phyloP scores from a whole-genome alignment of 2,888 invertebrate genomes.

The Cyaniris semiargus region DNA sequence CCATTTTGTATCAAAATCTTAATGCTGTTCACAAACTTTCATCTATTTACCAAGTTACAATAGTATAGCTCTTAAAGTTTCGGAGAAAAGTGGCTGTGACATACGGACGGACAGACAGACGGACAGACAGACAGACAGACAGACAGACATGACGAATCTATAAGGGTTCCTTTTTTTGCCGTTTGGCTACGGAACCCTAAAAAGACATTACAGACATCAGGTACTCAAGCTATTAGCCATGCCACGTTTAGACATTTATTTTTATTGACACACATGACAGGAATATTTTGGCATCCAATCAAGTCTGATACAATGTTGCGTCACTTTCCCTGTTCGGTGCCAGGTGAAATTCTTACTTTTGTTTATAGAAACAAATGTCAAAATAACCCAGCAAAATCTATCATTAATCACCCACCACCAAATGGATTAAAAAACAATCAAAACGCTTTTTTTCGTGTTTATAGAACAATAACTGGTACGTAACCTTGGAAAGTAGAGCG shows the following conservation, averaged over 20 bases:
- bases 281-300: not conserved
- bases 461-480: not conserved
- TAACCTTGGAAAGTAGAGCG: not conserved
- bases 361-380: not conserved
- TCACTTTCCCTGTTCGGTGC: not conserved
- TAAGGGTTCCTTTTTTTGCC: too few relatives aligned
- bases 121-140: too few relatives aligned
- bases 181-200: too few relatives aligned
- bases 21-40: too few relatives aligned
- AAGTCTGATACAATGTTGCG: not conserved
- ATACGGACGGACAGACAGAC: too few relatives aligned
- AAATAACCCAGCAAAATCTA: not conserved
- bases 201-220: not conserved
- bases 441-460: not conserved
- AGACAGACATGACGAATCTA: too few relatives aligned
- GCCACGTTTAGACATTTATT: not conserved
- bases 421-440: not conserved
- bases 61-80: too few relatives aligned
- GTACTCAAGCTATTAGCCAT: constrained; percentile 6
- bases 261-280: constrained; percentile 8
- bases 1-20: too few relatives aligned
- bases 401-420: not conserved
- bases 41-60: too few relatives aligned
- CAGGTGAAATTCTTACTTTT: not conserved
- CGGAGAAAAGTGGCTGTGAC: too few relatives aligned